Percentiles rank a stretch among this genome's conserved stretches.
These are phyloP conservation scores for Ceyx cyanopectus DNA, from an alignment of 2,113 vertebrate genomes.

Conservation along the genomic window DNA sequence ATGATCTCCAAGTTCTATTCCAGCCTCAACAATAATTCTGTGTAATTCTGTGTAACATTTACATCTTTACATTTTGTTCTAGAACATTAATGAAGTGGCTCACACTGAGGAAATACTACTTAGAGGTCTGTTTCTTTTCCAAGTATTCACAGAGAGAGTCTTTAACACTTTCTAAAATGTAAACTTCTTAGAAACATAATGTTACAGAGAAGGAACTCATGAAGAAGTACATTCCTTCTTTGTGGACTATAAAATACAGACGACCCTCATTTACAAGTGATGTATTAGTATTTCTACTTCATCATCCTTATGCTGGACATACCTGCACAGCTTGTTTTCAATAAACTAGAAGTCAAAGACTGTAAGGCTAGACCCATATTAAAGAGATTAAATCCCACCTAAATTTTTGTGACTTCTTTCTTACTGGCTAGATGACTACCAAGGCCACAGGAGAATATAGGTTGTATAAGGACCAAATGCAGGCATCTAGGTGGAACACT, in stretches of 20 bases:
- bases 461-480: neutral
- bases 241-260: neutral
- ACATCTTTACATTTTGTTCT: neutral
- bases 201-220: neutral
- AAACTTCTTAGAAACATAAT: neutral
- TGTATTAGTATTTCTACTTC: neutral
- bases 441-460: neutral
- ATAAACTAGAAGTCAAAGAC: neutral
- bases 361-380: neutral
- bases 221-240: neutral
- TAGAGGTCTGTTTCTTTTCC: neutral
- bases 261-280: neutral
- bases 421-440: neutral
- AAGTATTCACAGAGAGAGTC: neutral
- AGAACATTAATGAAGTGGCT: neutral
- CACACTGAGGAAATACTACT: neutral
- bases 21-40: too few relatives aligned
- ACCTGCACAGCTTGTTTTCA: neutral
- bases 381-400: neutral
- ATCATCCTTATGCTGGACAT: neutral
- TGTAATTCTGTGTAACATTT: neutral
- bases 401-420: neutral
- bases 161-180: neutral
- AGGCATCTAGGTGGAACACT: rapidly evolving
- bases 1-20: too few relatives aligned